Conservation (phyloP, 1,140 invertebrate species). For the Venustaconcha ellipsiformis region DNA sequence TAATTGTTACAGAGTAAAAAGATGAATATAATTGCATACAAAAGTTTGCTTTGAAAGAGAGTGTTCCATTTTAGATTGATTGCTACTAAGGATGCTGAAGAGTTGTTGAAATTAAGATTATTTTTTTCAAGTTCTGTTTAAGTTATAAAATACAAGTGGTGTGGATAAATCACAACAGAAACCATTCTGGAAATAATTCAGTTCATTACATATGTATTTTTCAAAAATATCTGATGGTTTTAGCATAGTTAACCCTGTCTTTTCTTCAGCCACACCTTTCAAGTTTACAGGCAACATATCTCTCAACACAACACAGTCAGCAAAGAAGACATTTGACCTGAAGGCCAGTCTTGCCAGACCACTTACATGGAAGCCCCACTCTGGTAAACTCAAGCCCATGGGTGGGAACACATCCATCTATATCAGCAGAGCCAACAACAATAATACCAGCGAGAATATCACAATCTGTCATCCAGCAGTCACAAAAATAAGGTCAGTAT, state of each 20-base stretch:
- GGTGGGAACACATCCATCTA: slow-evolving; percentile 23
- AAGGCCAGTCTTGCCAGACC: slow-evolving; percentile 62
- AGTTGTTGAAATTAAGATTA: no score
- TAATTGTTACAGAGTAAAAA: no score
- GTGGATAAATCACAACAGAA: no score
- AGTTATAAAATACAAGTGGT: no score
- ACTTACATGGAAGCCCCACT: slow-evolving; percentile 62
- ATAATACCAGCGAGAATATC: slow-evolving; percentile 19
- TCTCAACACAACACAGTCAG: slow-evolving; percentile 26
- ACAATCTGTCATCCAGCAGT: slow-evolving; percentile 10
- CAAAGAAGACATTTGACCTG: slow-evolving; percentile 57
- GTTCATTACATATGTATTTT: neutral
- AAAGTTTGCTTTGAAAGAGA: no score
- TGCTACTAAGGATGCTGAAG: no score
- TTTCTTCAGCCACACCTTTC: slow-evolving; percentile 53
- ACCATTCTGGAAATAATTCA: neutral
- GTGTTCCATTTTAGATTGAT: no score
- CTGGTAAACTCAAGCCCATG: slow-evolving; percentile 58
- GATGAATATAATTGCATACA: no score
- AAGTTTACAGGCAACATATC: slow-evolving; percentile 42
- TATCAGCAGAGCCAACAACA: slow-evolving; percentile 3
- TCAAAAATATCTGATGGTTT: neutral
- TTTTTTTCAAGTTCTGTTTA: no score
- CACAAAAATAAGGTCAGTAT: no score
- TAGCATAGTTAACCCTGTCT: slow-evolving; percentile 8